These are phyloP conservation scores for Streptopelia turtur DNA, from an alignment of 2,797 vertebrate genomes.

Conservation along the genomic window DNA sequence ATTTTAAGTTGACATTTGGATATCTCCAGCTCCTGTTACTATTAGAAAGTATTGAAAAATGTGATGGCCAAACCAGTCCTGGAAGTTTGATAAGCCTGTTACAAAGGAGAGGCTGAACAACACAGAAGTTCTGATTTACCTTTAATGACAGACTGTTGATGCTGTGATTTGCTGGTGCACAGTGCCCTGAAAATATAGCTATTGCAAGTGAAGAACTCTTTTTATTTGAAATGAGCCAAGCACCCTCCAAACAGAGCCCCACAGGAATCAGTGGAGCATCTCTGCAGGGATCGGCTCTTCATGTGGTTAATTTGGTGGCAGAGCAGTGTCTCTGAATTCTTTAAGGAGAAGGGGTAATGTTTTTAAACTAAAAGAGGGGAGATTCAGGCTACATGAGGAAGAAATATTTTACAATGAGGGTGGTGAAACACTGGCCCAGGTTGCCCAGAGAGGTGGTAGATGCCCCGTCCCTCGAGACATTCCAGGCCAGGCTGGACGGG, in stretches of 20 bases:
- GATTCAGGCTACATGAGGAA: no score
- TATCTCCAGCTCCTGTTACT: not conserved
- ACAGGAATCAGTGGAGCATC: not conserved
- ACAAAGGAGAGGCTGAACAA: not conserved
- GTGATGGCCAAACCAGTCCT: accelerated
- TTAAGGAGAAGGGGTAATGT: no score
- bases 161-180: not conserved
- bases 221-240: not conserved
- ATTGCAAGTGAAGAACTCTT: not conserved
- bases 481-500: no score
- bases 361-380: no score
- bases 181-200: not conserved
- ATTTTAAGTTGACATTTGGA: not conserved
- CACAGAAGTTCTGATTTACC: not conserved
- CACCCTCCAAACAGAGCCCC: not conserved
- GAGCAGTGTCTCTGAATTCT: not conserved
- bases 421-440: no score
- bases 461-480: no score
- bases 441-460: no score
- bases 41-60: not conserved
- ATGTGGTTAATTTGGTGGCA: not conserved
- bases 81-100: not conserved
- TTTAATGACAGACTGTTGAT: not conserved
- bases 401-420: no score
- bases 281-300: not conserved